Base-by-base conservation (phyloP, 2,797 vertebrate species). In the Gymnocypris eckloni region DNA sequence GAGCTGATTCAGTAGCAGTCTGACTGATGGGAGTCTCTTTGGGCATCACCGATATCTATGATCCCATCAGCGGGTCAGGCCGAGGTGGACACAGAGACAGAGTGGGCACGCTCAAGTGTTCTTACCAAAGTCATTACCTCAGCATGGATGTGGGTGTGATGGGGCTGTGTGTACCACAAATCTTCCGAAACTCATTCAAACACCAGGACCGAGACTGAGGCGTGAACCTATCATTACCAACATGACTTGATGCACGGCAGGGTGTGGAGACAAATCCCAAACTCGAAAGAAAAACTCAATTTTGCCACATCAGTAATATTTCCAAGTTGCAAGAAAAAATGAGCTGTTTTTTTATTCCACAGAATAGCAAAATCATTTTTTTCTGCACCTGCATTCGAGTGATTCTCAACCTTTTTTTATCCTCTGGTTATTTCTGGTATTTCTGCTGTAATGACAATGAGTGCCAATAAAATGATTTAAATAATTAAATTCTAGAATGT, bases 21-120 rank as follows among this genome's bases (percentile, higher is more conserved):
- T 85, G 83, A 85, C 25, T 70, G 83, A 85, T 85, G 66, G 66
- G 72, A 41, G 82, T 5, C 22, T 54, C 75, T 67, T 28, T 67
- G 33, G 48, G 12, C 64, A 70, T 48, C 66, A 48, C 50, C n/a
- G 39, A 79, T 85, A 85, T 78, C 66, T 71, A 59, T 85, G 83
- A 79, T 85, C n/a, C 13, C 25, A 79, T 79, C 76, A 71, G 50
- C 10, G 12, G 76, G 4, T 61, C 48, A 33, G 45, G 22, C 28
- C 0, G 59, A 77, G 28, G 59, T 77, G 64, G 39, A 70, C 48
- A 69, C 15, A 69, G 83, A 84, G 64, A 56, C 75, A 45, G 43
- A 83, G 59, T 83, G 73, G 82, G 25, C 72, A 54, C n/a, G 4
- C 33, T 77, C 59, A 45, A 84, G 50, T 78, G 75, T 83, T 75